phyloP scores from a whole-genome alignment of 2,888 invertebrate species.

The Caenorhabditis doughertyi region DNA sequence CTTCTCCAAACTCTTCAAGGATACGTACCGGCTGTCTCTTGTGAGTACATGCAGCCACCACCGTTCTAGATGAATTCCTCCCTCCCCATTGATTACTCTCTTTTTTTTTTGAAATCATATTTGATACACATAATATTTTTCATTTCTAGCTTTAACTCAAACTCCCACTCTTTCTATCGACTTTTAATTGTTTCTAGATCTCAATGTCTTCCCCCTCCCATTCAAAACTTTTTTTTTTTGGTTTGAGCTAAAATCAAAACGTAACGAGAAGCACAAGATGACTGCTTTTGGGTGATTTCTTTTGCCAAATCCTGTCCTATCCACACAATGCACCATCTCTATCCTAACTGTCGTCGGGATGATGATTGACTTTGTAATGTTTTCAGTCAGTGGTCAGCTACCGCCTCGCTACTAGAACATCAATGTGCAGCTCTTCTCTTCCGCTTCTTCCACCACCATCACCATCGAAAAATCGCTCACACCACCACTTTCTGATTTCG shows the following conservation, averaged over 20 bases:
- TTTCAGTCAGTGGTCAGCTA: slow-evolving; percentile 79
- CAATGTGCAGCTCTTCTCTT: slow-evolving; percentile 62
- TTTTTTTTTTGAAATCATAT: slow-evolving; percentile 17
- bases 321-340: slow-evolving; percentile 25
- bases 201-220: slow-evolving; percentile 14
- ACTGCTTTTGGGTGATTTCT: slow-evolving; percentile 17
- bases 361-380: slow-evolving; percentile 61
- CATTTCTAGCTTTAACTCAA: slow-evolving; percentile 29
- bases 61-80: slow-evolving; percentile 25
- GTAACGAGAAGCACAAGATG: slow-evolving; percentile 20
- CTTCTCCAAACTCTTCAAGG: slow-evolving; percentile 70
- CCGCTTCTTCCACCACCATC: slow-evolving; percentile 55
- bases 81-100: slow-evolving; percentile 10
- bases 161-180: slow-evolving; percentile 25
- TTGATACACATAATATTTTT: slow-evolving; percentile 20
- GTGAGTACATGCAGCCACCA: slow-evolving; percentile 74
- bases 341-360: slow-evolving; percentile 49
- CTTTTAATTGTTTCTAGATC: slow-evolving; percentile 50
- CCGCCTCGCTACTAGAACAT: slow-evolving; percentile 77
- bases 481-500: slow-evolving; percentile 28
- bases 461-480: slow-evolving; percentile 47
- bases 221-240: slow-evolving; percentile 3
- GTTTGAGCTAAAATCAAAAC: not conserved
- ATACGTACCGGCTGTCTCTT: slow-evolving; percentile 77
- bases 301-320: slow-evolving; percentile 10